phyloP scores from a whole-genome alignment of 2,888 invertebrate species.

The Aleiodes testaceus region DNA sequence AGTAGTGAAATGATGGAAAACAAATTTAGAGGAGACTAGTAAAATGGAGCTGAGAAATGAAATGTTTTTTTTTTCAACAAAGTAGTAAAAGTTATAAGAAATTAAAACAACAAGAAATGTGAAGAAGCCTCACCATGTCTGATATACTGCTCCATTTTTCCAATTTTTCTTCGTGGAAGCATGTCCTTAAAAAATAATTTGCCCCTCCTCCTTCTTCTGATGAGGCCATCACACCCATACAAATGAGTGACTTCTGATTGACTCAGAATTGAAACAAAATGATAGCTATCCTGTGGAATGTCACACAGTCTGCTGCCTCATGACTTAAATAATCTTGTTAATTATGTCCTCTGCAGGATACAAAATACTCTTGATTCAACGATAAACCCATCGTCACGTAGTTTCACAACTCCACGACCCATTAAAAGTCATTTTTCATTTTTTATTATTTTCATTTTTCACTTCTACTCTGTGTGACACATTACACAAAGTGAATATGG shows the following conservation, averaged over 20 bases:
- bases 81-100: too few relatives aligned
- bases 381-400: conserved; percentile 37
- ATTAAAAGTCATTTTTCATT: conserved; percentile 23
- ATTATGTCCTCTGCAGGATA: conserved; percentile 29
- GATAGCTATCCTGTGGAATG: background rate
- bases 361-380: conserved; percentile 30
- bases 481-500: conserved; percentile 30
- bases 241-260: background rate
- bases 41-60: too few relatives aligned
- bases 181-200: too few relatives aligned
- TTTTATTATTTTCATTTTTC: background rate
- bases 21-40: too few relatives aligned
- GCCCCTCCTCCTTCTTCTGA: too few relatives aligned
- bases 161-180: too few relatives aligned
- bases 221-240: too few relatives aligned
- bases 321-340: conserved; percentile 22
- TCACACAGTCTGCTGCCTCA: conserved; percentile 5
- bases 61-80: too few relatives aligned
- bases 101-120: too few relatives aligned
- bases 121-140: too few relatives aligned
- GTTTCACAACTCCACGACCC: conserved; percentile 32
- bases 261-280: background rate
- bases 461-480: conserved; percentile 6
- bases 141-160: too few relatives aligned
- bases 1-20: too few relatives aligned